Evolutionary conservation across 2,113 vertebrate genomes (phyloP), one percentile per base, ranked within the genome.

Genomic region (Zingel zingel): DNA sequence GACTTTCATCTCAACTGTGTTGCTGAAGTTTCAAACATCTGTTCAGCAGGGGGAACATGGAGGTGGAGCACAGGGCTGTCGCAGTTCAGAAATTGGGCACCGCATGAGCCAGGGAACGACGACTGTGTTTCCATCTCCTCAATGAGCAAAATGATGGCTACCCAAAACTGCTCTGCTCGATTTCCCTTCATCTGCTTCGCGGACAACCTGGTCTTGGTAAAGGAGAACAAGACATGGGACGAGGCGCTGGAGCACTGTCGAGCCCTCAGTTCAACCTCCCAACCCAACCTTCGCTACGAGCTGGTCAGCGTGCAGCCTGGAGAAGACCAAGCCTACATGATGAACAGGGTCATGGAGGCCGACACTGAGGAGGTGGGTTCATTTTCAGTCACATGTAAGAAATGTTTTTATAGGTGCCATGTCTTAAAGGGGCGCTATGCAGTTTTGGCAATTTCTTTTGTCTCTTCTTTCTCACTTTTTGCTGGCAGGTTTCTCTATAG

Each of bases 191-290:
- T 82, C 63, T 92, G 89, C 54, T 23, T 3, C 0, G 14, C 0
- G 0, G 47, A 76, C 56, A 92, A 91, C 25, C 9, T 92, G 70
- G 1, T 89, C 18, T 63, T 91, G 63, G 64, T 92, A 1, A 85
- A 72, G 14, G 70, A 91, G 79, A 79, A 72, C 16, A 88, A 79
- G 71, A 82, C 83, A 19, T 89, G 91, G 91, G 79, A 86, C 77
- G 83, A 88, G 56, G 89, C 89, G 0, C 56, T 88, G 45, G 50
- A 71, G 0, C 47, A 88, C 82, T 92, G 91, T 74, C 9, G 76
- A 21, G 6, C 3, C 23, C 68, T 84, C 12, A 0, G 0, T 2
- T 9, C 61, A 0, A 1, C 23, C 36, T 0, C 0, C 15, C 4
- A 10, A 0, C 1, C 0, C 23, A 16, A 0, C 45, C 7, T 4